phyloP scores from a whole-genome alignment of 2,113 vertebrate genomes.

The Tonatia bakeri region DNA sequence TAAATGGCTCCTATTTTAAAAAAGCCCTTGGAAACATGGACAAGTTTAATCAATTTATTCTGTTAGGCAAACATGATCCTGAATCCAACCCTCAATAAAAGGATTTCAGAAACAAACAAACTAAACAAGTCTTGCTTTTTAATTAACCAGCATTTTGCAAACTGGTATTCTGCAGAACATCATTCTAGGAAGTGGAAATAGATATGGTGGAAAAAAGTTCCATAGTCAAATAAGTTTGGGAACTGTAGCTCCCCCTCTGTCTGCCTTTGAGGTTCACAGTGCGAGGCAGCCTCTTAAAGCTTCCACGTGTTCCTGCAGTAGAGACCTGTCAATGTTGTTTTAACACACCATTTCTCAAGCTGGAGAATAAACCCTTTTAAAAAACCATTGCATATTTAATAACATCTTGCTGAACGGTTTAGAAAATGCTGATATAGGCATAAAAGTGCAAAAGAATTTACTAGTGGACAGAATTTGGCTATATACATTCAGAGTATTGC shows the following conservation, averaged over 20 bases:
- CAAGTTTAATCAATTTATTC: neutral
- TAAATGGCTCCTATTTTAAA: neutral
- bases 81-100: neutral
- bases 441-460: slow-evolving; percentile 22
- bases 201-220: neutral
- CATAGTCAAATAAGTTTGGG: neutral
- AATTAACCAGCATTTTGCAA: neutral
- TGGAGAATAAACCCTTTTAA: neutral
- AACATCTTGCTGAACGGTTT: neutral
- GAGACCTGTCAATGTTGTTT: neutral
- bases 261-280: neutral
- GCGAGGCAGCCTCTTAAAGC: accelerated
- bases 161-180: neutral
- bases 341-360: neutral
- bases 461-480: neutral
- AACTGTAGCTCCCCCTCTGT: neutral
- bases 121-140: neutral
- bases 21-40: neutral
- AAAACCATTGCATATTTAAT: neutral
- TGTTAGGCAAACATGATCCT: neutral
- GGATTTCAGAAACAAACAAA: neutral
- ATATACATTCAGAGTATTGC: neutral
- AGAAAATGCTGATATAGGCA: neutral
- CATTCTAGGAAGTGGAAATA: neutral
- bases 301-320: neutral